A percentile compares a stretch with the other conserved stretches of the same genome.
Conservation (phyloP, 2,888 invertebrate species). For the Oxystoma pomonae region DNA sequence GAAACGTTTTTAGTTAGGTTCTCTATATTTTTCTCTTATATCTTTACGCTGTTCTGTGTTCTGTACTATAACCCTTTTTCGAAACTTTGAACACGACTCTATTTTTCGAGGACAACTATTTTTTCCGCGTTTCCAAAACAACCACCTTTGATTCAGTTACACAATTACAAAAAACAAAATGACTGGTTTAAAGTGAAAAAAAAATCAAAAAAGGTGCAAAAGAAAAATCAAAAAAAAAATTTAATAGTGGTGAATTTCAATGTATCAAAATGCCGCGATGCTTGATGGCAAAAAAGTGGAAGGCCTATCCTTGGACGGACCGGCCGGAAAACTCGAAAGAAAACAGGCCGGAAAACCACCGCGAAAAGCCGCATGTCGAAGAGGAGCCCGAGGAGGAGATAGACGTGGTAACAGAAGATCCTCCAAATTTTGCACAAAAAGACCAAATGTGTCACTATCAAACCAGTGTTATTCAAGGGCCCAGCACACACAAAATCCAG, state of each 20-base stretch:
- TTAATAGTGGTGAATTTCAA: constrained; percentile 1
- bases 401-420: constrained; percentile 75
- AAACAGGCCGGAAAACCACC: constrained; percentile 13
- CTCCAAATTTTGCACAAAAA: not conserved
- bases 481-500: not conserved
- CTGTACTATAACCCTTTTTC: not conserved
- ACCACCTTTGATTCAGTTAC: not conserved
- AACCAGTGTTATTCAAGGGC: not conserved
- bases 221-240: not conserved
- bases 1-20: not conserved
- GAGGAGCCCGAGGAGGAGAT: constrained; percentile 76
- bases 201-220: not conserved
- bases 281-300: constrained; percentile 95
- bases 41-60: constrained; percentile 9
- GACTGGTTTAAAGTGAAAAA: not conserved
- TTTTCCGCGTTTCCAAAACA: not conserved
- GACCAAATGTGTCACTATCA: not conserved
- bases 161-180: not conserved
- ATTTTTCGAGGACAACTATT: not conserved
- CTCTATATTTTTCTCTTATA: not conserved
- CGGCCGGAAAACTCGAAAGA: constrained; percentile 47
- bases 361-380: constrained; percentile 15
- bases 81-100: not conserved
- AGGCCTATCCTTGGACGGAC: constrained; percentile 77
- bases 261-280: constrained; percentile 75